Conservation (phyloP, 1,140 invertebrate species). For the Schlechtendalia chinensis region DNA sequence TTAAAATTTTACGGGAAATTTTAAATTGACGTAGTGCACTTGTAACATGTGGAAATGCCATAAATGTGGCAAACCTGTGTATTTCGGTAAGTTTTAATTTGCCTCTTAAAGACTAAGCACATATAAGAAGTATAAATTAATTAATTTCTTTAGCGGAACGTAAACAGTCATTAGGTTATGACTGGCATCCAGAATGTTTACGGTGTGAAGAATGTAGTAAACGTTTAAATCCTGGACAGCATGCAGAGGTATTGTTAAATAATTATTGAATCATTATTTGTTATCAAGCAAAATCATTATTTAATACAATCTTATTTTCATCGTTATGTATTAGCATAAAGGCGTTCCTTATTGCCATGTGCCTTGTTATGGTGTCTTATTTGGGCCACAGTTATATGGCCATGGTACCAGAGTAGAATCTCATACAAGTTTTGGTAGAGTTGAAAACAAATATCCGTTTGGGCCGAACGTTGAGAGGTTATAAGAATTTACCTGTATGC, state of each 20-base stretch:
- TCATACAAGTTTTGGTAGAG: conserved; percentile 79
- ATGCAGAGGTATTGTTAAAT: conserved; percentile 70
- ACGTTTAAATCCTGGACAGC: conserved; percentile 81
- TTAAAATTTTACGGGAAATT: background rate
- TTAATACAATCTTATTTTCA: conserved; percentile 12
- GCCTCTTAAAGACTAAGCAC: background rate
- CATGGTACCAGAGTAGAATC: conserved; percentile 84
- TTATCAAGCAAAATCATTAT: background rate
- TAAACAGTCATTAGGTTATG: conserved; percentile 86
- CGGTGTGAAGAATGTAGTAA: conserved; percentile 88
- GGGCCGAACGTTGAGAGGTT: conserved; percentile 43
- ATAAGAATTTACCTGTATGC: conserved; percentile 3
- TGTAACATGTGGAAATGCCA: conserved; percentile 78
- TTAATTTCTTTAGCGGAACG: conserved; percentile 70
- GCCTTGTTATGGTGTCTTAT: conserved; percentile 84
- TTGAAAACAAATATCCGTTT: conserved; percentile 59
- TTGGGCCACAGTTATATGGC: conserved; percentile 82
- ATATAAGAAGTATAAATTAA: background rate
- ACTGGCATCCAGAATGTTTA: conserved; percentile 90
- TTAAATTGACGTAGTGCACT: background rate
- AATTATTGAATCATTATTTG: background rate
- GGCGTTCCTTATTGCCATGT: conserved; percentile 88
- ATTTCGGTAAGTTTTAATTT: conserved; percentile 67
- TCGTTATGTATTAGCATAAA: conserved; percentile 68
- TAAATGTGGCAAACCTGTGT: conserved; percentile 82